Evolutionary conservation across 2,113 vertebrate species (phyloP), one percentile per base, ranked within the genome.

Genomic region (Seriola aureovittata): DNA sequence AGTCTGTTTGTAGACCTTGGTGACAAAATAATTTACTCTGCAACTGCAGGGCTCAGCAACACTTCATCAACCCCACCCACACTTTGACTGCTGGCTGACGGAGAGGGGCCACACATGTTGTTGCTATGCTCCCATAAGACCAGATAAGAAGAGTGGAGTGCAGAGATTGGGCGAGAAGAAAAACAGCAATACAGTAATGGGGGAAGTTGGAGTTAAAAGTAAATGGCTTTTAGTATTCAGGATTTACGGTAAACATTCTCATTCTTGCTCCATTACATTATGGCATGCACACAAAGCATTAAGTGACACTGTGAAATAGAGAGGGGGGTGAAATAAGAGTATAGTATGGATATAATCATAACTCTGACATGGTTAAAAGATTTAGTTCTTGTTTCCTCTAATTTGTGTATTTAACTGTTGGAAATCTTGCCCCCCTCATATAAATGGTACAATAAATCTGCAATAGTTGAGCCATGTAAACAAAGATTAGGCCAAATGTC

Each of bases 401-500:
- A 82, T 88, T 88, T 82, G 83, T 42, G 48, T 5, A 1, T 21
- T 48, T 10, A 40, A 76, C 52, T 79, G 54, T 50, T 52, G 38
- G 40, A 67, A 73, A 75, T 29, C 29, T 29, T 29, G 36, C 50
- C 29, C 6, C 0, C 72, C 42, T 77, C 19, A 59, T 54, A 14
- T 16, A 14, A 19, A 54, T 75, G 65, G n/a, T 21, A 25, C 62
- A 40, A 16, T 12, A 54, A 42, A 13, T 65, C 59, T 57, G 81
- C 46, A 50, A 65, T 40, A 58, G 1, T 21, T 84, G n/a, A 65
- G 63, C 16, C 59, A 29, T 60, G 77, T 76, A 86, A 87, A 85
- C 76, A 81, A 44, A 68, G 57, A 78, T 87, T 73, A 87, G 14
- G 67, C 54, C 25, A 40, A 73, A 78, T 78, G 76, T 73, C 16